Evolutionary conservation across 2,113 vertebrate species (phyloP).

Genomic region (Oryctolagus cuniculus): DNA sequence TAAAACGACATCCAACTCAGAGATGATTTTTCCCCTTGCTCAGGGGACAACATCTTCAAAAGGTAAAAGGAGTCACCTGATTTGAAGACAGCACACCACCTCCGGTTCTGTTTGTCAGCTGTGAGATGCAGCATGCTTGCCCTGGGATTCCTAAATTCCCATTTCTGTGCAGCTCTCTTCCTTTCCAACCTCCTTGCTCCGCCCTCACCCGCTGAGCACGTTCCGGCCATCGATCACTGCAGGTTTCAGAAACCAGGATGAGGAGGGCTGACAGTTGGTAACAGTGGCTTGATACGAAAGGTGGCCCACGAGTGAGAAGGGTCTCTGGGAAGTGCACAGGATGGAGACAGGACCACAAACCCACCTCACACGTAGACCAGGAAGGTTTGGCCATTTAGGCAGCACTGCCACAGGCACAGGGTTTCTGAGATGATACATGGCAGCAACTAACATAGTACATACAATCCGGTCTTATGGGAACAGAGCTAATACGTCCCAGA

Average conservation of each 20-base stretch:
- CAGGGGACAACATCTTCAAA: background rate
- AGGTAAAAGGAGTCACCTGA: background rate
- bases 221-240: background rate
- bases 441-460: background rate
- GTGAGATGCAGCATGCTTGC: accelerated
- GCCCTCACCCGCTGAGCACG: background rate
- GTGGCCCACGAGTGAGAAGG: background rate
- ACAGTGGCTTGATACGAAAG: background rate
- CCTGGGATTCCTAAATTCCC: background rate
- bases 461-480: background rate
- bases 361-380: background rate
- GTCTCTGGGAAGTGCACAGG: background rate
- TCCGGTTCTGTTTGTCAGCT: background rate
- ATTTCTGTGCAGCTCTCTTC: background rate
- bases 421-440: background rate
- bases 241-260: background rate
- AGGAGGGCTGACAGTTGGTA: background rate
- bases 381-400: background rate
- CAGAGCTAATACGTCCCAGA: background rate
- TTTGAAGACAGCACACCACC: background rate
- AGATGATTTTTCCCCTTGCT: background rate
- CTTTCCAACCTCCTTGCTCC: background rate
- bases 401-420: background rate
- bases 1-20: background rate
- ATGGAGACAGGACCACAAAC: background rate